Evolutionary conservation across 2,113 vertebrate genomes (phyloP), one percentile per base, ranked within the genome.

Genomic region (Eleginops maclovinus): DNA sequence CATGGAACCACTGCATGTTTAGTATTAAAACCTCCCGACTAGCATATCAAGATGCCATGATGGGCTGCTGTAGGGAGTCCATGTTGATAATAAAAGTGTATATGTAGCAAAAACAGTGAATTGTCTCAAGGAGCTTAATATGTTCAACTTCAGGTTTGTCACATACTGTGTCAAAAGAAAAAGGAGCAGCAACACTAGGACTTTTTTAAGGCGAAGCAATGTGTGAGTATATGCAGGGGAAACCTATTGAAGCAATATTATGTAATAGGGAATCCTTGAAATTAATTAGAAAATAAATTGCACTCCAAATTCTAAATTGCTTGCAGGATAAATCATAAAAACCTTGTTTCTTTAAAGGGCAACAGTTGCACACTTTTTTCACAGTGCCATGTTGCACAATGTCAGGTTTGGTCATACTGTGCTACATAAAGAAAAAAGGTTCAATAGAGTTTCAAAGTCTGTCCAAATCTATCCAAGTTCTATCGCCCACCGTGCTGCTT

Each of bases 1-100:
- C 77, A 70, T 62, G 63, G 68, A 91, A 83, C 88, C 87, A 88
- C 87, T 89, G 87, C 72, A 91, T 90, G 83, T 92, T 93, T 91
- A 84, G 89, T 86, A 79, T 79, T 75, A 77, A 82, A 88, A 82
- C 81, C 76, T 79, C 77, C 71, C 77, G 67, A 75, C 58, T 75
- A 16, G 58, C 51, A 60, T 66, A 87, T 80, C 83, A 71, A 80
- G 73, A 87, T 41, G 55, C 50, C 67, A 74, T 6, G 56, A 24
- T 74, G 72, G 8, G 65, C 51, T 77, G 78, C 63, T 85, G 68
- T 19, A 44, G 63, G 60, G 54, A 72, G 53, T 63, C 17, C 15
- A 40, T 55, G 36, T 85, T 90, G 83, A 90, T 71, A 87, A 59
- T 43, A 81, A 72, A 83, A 68, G 55, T 81, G 73, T 76, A 7